These are phyloP conservation scores for Drosophila kikkawai DNA, from an alignment of 1,140 invertebrate species.

Conservation along the genomic window DNA sequence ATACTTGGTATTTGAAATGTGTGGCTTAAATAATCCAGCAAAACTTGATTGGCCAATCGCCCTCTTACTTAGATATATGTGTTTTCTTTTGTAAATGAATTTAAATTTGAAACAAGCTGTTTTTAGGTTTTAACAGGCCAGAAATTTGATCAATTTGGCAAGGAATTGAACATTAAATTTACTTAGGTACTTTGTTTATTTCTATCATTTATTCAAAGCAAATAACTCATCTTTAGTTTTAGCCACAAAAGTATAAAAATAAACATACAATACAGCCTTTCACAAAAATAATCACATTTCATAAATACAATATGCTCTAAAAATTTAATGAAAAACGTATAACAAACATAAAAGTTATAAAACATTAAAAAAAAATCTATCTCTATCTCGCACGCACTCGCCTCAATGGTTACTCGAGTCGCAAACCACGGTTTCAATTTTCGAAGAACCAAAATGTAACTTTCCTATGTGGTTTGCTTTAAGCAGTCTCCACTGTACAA, in stretches of 20 bases:
- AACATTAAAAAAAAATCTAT: neutral
- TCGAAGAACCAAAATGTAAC: too few species aligned
- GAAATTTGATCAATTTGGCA: neutral
- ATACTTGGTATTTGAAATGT: slow-evolving; percentile 32
- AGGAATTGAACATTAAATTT: too few species aligned
- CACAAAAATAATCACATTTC: too few species aligned
- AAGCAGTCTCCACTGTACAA: slow-evolving; percentile 26
- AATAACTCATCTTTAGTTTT: neutral
- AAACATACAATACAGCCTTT: too few species aligned
- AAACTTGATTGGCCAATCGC: slow-evolving; percentile 25
- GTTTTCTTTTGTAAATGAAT: neutral
- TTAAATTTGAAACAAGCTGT: neutral
- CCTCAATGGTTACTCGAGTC: too few species aligned
- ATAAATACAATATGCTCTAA: too few species aligned
- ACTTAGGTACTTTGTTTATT: too few species aligned
- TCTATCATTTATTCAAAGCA: neutral
- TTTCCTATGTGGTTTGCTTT: too few species aligned
- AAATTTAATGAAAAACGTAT: neutral
- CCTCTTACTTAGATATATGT: slow-evolving; percentile 12
- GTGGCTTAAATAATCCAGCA: slow-evolving; percentile 4
- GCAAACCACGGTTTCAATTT: too few species aligned
- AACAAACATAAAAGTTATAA: neutral
- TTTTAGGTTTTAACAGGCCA: neutral
- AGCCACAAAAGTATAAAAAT: too few species aligned
- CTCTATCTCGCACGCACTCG: neutral